phyloP scores from a whole-genome alignment of 1,140 invertebrate genomes.

The Homarus americanus region DNA sequence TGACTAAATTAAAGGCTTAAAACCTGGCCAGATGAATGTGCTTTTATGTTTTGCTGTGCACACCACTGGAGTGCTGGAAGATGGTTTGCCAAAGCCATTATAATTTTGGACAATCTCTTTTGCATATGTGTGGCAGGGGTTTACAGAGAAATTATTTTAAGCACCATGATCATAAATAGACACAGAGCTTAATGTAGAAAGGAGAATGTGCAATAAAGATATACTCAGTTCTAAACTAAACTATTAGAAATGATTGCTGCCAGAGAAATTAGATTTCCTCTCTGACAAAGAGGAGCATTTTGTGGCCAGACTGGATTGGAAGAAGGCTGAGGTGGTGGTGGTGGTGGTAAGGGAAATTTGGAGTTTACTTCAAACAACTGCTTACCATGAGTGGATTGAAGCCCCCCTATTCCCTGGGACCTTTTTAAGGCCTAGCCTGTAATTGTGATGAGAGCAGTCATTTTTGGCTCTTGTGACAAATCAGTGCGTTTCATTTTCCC shows the following conservation, averaged over 20 bases:
- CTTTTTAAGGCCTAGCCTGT: constrained; percentile 55
- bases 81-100: constrained; percentile 44
- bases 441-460: constrained; percentile 50
- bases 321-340: constrained; percentile 65
- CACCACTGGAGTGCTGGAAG: constrained; percentile 29
- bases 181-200: constrained; percentile 64
- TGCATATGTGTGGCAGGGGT: constrained; percentile 50
- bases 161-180: constrained; percentile 60
- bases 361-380: constrained; percentile 30
- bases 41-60: constrained; percentile 53
- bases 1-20: not conserved
- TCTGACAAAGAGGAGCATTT: constrained; percentile 25
- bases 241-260: constrained; percentile 40
- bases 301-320: constrained; percentile 14
- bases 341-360: constrained; percentile 46
- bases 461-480: constrained; percentile 51
- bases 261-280: constrained; percentile 27
- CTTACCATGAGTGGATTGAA: constrained; percentile 53
- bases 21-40: constrained; percentile 34
- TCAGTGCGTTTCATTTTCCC: constrained; percentile 40
- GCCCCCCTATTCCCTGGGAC: constrained; percentile 31
- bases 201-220: constrained; percentile 67
- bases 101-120: constrained; percentile 47
- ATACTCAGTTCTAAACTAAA: constrained; percentile 52
- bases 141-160: constrained; percentile 60